A percentile compares a stretch with the other conserved stretches of the same genome.
phyloP scores from a whole-genome alignment of 23 tunicate genomes.

The Trididemnum clinides region DNA sequence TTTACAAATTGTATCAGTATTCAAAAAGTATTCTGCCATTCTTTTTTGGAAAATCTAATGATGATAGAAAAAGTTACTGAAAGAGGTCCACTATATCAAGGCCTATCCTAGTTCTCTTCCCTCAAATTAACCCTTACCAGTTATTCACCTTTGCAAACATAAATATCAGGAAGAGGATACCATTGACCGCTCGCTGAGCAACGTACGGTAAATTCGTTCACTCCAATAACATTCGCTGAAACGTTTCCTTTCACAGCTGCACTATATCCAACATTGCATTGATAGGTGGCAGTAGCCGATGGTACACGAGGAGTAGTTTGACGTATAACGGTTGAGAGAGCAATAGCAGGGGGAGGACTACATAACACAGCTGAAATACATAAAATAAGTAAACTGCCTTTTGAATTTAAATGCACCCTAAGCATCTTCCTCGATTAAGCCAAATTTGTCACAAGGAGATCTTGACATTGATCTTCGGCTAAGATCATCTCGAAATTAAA shows the following conservation, averaged over 20 bases:
- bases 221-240: not conserved
- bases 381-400: not conserved
- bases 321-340: not conserved
- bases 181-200: slow-evolving; percentile 5
- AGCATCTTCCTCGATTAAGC: not conserved
- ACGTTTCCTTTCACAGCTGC: not conserved
- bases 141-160: too few species aligned
- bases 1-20: too few species aligned
- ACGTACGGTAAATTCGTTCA: not conserved
- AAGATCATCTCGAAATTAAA: too few species aligned
- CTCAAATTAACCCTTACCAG: too few species aligned
- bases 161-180: too few species aligned
- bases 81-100: too few species aligned
- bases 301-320: not conserved
- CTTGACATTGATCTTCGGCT: too few species aligned
- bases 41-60: too few species aligned
- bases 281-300: not conserved
- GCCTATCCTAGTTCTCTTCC: too few species aligned
- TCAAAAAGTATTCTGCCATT: too few species aligned
- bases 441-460: not conserved
- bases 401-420: not conserved
- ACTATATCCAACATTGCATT: not conserved
- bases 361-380: not conserved
- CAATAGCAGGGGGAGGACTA: not conserved
- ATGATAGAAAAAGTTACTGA: too few species aligned